Evolutionary conservation across 1,140 invertebrate species (phyloP).

Genomic region (Ditylenchus dipsaci): DNA sequence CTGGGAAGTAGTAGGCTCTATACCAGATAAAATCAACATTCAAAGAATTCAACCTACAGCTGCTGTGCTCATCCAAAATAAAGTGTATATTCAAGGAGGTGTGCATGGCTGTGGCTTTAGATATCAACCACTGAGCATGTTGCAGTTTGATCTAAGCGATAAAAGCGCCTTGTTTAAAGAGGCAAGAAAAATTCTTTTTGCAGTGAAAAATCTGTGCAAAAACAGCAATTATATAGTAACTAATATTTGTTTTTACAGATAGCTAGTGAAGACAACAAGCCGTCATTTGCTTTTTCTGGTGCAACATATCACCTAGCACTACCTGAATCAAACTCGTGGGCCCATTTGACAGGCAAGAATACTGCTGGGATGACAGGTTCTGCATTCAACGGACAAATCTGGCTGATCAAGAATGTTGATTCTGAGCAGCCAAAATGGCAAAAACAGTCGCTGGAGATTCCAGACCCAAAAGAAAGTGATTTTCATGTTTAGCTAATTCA

Average conservation of each 20-base stretch:
- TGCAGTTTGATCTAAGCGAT: not conserved
- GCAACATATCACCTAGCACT: not conserved
- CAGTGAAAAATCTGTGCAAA: not conserved
- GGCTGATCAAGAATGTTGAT: not conserved
- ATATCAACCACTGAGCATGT: conserved; percentile 2
- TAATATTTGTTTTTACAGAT: too few relatives aligned
- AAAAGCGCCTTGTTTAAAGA: not conserved
- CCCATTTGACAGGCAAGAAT: conserved; percentile 17
- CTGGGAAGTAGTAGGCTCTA: conserved; percentile 3
- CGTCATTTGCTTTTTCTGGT: conserved; percentile 5
- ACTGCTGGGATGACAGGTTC: conserved; percentile 14
- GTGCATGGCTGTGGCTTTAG: conserved; percentile 10
- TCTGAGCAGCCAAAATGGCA: conserved; percentile 9
- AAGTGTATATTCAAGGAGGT: conserved; percentile 6
- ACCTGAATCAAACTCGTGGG: not conserved
- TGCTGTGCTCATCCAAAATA: not conserved
- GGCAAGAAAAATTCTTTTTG: not conserved
- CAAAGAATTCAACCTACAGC: conserved; percentile 2
- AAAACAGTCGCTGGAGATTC: conserved; percentile 24
- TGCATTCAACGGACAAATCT: conserved; percentile 22
- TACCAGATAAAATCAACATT: conserved; percentile 4
- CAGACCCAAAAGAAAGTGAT: not conserved
- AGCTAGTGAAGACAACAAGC: conserved; percentile 1
- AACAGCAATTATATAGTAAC: not conserved
- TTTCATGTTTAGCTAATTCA: not conserved